A percentile compares a stretch with the other conserved stretches of the same genome.
Evolutionary conservation across 2,797 vertebrate species (phyloP).

Genomic region (Sebastolobus alascanus): DNA sequence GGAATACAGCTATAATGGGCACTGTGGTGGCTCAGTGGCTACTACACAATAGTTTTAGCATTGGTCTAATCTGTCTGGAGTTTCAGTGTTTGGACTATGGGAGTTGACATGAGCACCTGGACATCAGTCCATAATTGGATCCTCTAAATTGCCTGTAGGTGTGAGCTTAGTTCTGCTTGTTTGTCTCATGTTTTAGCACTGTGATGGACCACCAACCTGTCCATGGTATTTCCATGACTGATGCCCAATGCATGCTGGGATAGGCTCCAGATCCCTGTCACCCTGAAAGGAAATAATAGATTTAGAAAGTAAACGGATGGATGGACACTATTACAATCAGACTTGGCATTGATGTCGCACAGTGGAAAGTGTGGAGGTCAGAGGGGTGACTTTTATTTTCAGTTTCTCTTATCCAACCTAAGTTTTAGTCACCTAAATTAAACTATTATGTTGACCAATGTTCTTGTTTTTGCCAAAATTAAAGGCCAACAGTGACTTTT

Average conservation of each 20-base stretch:
- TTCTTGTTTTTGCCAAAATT: neutral
- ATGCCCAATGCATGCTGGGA: conserved; percentile 21
- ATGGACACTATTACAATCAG: neutral
- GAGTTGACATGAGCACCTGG: conserved; percentile 1
- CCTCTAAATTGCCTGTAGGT: conserved; percentile 7
- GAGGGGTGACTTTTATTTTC: neutral
- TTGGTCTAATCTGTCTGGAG: neutral
- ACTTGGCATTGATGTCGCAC: neutral
- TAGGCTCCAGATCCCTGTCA: neutral
- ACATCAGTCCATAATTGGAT: neutral
- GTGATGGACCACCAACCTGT: neutral
- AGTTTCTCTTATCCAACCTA: neutral
- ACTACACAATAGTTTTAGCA: neutral
- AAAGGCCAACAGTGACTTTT: neutral
- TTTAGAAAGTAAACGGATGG: neutral
- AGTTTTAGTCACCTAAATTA: neutral
- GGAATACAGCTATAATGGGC: neutral
- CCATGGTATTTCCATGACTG: neutral
- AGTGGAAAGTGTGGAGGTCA: neutral
- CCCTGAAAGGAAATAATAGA: conserved; percentile 6
- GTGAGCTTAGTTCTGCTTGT: conserved; percentile 15
- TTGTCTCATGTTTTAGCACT: neutral
- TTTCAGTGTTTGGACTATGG: neutral
- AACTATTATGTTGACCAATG: neutral
- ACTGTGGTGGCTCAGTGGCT: neutral